phyloP scores from a whole-genome alignment of 2,797 vertebrate species.

The Furcifer pardalis region DNA sequence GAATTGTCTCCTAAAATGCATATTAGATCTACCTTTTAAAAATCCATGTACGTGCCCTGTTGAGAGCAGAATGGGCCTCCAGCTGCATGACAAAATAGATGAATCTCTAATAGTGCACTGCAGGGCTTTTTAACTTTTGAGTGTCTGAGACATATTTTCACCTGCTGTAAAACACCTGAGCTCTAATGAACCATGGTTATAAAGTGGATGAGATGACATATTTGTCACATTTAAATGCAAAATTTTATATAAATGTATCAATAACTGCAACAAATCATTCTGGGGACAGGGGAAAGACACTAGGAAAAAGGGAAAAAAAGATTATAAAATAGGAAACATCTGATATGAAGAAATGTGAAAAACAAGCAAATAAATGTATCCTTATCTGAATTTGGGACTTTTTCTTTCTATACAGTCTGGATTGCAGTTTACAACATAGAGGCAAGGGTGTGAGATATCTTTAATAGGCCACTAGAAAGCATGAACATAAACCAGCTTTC shows the following conservation, averaged over 20 bases:
- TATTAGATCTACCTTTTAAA: background rate
- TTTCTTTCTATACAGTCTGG: no score
- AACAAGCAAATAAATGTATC: background rate
- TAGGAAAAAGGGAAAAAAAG: background rate
- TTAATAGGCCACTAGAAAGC: no score
- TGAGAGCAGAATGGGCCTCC: conserved; percentile 40
- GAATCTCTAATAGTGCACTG: background rate
- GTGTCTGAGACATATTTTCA: conserved; percentile 38
- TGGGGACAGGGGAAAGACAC: background rate
- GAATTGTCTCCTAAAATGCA: background rate
- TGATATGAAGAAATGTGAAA: background rate
- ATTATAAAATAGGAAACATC: accelerated
- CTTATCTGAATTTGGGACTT: no score
- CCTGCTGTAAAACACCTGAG: conserved; percentile 23
- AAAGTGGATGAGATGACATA: conserved; percentile 4
- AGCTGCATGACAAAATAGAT: conserved; percentile 41
- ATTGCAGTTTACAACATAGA: no score
- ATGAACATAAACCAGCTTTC: no score
- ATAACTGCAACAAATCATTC: background rate
- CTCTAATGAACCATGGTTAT: conserved; percentile 17
- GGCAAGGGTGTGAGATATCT: no score
- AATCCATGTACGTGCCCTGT: background rate
- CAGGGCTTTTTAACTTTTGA: conserved; percentile 25
- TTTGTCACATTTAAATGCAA: conserved; percentile 5
- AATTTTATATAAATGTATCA: conserved; percentile 29